Evolutionary conservation across 1,140 invertebrate species (phyloP).

Genomic region (Whitmania pigra): DNA sequence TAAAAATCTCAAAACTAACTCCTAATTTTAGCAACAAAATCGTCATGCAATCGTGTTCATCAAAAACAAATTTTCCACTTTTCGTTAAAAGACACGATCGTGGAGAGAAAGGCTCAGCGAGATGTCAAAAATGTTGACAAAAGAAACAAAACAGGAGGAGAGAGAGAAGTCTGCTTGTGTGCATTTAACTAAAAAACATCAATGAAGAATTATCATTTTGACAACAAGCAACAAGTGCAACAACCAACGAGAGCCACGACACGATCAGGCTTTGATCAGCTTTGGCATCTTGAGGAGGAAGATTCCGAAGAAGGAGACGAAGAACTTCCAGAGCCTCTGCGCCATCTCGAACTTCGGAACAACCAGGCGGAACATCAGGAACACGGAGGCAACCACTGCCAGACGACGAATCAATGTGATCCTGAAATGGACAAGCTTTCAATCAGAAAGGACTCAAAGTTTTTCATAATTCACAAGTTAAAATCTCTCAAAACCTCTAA

Average conservation of each 20-base stretch:
- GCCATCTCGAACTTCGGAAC: background rate
- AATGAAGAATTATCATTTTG: background rate
- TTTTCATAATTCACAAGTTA: no score
- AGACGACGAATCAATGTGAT: background rate
- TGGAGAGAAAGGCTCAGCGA: no score
- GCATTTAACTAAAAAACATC: background rate
- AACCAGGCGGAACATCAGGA: background rate
- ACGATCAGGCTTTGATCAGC: slow-evolving; percentile 2
- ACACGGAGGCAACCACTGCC: background rate
- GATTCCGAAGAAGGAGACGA: background rate
- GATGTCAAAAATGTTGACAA: no score
- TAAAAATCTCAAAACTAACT: no score
- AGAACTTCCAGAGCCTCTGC: slow-evolving; percentile 7
- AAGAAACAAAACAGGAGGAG: no score
- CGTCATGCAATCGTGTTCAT: no score
- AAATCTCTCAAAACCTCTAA: no score
- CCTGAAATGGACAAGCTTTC: background rate
- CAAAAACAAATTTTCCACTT: no score
- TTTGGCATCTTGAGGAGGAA: slow-evolving; percentile 12
- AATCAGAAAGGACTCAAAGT: no score
- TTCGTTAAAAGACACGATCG: no score
- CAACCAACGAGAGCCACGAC: background rate
- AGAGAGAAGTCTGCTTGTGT: background rate
- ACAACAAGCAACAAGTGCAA: background rate
- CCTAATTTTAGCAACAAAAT: no score